phyloP scores from a whole-genome alignment of 2,888 invertebrate species.

The Callyntrura sp. region DNA sequence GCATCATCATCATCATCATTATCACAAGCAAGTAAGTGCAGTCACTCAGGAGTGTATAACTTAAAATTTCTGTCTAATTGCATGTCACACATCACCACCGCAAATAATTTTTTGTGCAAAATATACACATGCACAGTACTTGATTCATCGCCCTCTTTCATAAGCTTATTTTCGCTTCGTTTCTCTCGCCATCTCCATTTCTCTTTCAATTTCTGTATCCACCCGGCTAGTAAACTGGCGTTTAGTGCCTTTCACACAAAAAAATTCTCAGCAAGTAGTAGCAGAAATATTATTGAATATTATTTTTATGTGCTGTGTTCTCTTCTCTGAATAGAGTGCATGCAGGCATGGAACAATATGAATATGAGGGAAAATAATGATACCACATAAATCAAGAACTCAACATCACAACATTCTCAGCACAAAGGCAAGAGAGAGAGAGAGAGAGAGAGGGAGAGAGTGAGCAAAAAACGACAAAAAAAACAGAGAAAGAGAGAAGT shows the following conservation, averaged over 20 bases:
- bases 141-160: not conserved
- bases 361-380: constrained; percentile 27
- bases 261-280: not conserved
- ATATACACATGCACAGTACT: not conserved
- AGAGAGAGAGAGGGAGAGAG: not conserved
- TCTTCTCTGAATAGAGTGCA: not conserved
- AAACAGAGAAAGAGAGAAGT: not conserved
- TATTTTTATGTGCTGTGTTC: not conserved
- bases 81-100: constrained; percentile 42
- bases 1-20: no score
- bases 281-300: not conserved
- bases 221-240: not conserved
- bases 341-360: not conserved
- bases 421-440: not conserved
- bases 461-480: no score
- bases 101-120: not conserved
- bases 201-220: not conserved
- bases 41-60: not conserved
- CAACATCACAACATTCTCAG: not conserved
- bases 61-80: constrained; percentile 35
- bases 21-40: not conserved
- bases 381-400: constrained; percentile 35
- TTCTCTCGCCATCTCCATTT: not conserved
- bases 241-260: not conserved
- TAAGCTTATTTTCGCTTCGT: not conserved